phyloP scores from a whole-genome alignment of 2,797 vertebrate species.

The Premnoplex brunnescens region DNA sequence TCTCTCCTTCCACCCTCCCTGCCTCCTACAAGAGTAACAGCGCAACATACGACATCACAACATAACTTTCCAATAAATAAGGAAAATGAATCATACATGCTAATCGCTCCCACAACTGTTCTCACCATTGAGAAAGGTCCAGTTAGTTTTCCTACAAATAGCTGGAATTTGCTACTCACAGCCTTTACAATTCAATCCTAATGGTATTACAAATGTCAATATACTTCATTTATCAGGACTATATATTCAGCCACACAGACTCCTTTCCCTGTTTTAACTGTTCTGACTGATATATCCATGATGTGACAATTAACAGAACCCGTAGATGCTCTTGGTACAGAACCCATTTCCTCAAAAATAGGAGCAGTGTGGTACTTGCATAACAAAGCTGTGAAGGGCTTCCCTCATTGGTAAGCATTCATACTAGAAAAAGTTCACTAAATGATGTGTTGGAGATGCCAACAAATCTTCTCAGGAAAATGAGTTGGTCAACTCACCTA shows the following conservation, averaged over 20 bases:
- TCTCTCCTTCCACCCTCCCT: not conserved
- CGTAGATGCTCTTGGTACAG: rapidly evolving
- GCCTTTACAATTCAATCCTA: not conserved
- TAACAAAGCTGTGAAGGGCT: not conserved
- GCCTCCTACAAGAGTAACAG: not conserved
- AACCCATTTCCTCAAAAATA: not conserved
- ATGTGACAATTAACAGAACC: not conserved
- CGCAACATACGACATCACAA: not conserved
- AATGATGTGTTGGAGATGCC: not conserved
- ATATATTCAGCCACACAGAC: not conserved
- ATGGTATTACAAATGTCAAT: not conserved
- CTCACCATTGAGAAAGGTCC: not conserved
- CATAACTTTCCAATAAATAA: not conserved
- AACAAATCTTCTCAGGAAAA: not conserved
- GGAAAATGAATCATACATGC: not conserved
- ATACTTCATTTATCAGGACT: not conserved
- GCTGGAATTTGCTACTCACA: not conserved
- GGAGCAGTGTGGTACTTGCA: not conserved
- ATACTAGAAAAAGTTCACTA: not conserved
- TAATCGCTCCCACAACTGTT: not conserved
- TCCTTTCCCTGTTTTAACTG: not conserved
- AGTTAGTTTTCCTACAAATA: not conserved
- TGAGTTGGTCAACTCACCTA: not conserved
- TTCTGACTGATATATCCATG: not conserved
- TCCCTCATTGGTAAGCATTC: rapidly evolving